phyloP scores from a whole-genome alignment of 37 sponge, comb jelly and placozoan genomes.

The Crambe crambe region DNA sequence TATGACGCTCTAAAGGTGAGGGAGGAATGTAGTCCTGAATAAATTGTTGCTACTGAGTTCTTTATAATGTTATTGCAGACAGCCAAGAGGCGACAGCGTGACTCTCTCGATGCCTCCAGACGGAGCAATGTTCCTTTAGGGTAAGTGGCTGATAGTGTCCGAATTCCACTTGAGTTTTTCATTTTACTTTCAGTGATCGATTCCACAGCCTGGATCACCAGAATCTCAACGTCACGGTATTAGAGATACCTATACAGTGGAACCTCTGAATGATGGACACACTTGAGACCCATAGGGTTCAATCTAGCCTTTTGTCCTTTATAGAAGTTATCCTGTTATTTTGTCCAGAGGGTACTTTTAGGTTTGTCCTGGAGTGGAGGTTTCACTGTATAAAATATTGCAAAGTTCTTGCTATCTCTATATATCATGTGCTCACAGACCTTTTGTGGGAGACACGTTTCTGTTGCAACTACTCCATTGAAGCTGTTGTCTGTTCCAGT shows the following conservation, averaged over 20 bases:
- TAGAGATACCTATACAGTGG: neutral
- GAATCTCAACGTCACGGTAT: conserved; percentile 66
- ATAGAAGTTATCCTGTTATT: no score
- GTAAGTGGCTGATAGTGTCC: neutral
- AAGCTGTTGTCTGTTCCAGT: conserved; percentile 45
- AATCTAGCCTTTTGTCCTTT: no score
- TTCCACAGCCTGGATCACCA: conserved; percentile 28
- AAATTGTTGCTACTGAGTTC: neutral
- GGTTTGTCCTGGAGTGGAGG: no score
- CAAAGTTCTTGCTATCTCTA: no score
- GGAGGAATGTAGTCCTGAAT: neutral
- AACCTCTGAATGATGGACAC: neutral
- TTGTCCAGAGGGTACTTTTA: no score
- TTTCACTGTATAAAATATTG: no score
- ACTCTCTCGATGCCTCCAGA: conserved; percentile 62
- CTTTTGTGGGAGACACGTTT: conserved; percentile 79
- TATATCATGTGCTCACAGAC: no score
- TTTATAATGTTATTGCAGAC: conserved; percentile 12
- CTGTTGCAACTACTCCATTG: conserved; percentile 69
- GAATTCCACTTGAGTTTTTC: neutral
- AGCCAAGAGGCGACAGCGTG: conserved; percentile 43
- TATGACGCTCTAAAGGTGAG: conserved; percentile 57
- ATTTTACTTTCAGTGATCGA: neutral
- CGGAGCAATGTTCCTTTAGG: conserved; percentile 30
- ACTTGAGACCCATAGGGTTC: no score